Evolutionary conservation across 2,113 vertebrate genomes (phyloP).

Genomic region (Meleagris gallopavo): DNA sequence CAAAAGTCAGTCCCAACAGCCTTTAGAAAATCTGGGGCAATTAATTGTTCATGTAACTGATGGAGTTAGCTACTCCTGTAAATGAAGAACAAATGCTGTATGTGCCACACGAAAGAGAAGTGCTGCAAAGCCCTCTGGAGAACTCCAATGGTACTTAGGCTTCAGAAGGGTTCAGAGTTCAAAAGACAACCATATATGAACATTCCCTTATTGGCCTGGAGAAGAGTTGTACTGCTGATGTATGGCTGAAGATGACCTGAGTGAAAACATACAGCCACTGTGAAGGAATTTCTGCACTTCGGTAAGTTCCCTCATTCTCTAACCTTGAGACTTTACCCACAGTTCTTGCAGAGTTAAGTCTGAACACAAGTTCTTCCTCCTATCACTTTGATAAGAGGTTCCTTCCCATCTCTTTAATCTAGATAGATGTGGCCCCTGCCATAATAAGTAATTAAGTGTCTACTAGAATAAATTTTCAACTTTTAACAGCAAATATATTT

Average conservation of each 20-base stretch:
- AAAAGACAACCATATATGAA: not conserved
- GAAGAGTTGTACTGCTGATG: not conserved
- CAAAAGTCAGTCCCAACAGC: not conserved
- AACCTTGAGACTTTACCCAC: not conserved
- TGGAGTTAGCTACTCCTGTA: not conserved
- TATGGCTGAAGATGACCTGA: not conserved
- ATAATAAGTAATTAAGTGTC: not conserved
- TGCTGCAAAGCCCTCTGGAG: not conserved
- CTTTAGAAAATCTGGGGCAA: not conserved
- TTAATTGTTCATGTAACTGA: not conserved
- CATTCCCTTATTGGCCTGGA: fast-evolving
- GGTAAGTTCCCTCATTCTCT: not conserved
- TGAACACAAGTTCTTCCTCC: not conserved
- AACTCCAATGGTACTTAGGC: not conserved
- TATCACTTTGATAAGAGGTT: not conserved
- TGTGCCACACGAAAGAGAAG: not conserved
- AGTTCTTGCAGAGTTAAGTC: not conserved
- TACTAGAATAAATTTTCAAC: not conserved
- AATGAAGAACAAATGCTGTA: not conserved
- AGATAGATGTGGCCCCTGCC: not conserved
- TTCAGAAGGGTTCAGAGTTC: not conserved
- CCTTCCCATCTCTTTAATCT: not conserved
- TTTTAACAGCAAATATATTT: not conserved
- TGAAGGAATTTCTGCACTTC: not conserved
- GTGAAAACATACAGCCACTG: not conserved